These are phyloP conservation scores for Battus philenor DNA, from an alignment of 1,140 invertebrate genomes.

Conservation along the genomic window DNA sequence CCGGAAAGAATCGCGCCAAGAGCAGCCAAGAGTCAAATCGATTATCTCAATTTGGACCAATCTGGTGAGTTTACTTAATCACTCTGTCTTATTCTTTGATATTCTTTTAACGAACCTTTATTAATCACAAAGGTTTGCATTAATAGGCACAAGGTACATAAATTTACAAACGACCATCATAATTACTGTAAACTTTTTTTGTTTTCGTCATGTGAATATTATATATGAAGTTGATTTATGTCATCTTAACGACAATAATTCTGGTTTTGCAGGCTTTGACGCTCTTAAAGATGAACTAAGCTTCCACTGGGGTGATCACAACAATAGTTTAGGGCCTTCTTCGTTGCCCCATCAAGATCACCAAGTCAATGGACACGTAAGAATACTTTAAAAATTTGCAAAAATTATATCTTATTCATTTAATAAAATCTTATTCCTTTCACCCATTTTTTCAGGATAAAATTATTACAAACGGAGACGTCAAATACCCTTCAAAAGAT, in stretches of 20 bases:
- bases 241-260: neutral
- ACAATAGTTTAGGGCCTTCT: slow-evolving; percentile 48
- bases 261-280: slow-evolving; percentile 58
- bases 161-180: no score
- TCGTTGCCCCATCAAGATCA: slow-evolving; percentile 36
- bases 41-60: slow-evolving; percentile 81
- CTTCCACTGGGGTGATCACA: slow-evolving; percentile 69
- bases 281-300: slow-evolving; percentile 70
- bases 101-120: no score
- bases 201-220: neutral
- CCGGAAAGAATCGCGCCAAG: slow-evolving; percentile 86
- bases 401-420: no score
- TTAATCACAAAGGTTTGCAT: no score
- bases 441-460: slow-evolving; percentile 40
- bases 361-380: slow-evolving; percentile 61
- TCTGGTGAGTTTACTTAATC: slow-evolving; percentile 83
- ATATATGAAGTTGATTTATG: neutral
- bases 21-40: slow-evolving; percentile 82
- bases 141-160: no score
- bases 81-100: no score
- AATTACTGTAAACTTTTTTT: no score
- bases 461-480: slow-evolving; percentile 55
- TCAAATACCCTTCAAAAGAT: slow-evolving; percentile 49
- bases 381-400: no score
- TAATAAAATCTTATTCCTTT: neutral